Evolutionary conservation across 2,888 invertebrate species (phyloP), one percentile per base, ranked within the genome.

Genomic region (Athalia cordata): DNA sequence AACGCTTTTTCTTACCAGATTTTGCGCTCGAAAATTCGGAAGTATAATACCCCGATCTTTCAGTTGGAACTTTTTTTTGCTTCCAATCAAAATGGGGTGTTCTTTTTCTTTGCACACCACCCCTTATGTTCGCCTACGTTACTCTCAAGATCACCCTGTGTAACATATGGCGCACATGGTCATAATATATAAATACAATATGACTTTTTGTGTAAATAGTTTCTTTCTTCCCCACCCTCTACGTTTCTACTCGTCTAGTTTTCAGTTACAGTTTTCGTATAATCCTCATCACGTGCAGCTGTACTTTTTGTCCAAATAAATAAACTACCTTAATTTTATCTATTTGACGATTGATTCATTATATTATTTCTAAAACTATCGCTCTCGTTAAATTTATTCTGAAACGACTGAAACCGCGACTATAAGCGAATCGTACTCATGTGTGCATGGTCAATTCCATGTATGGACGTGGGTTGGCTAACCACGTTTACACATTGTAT

Each of bases 231-330:
- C 52, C 6, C 15, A 43, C 43, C 55, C 59, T 47, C 59, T n/a
- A n/a, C 50, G 8, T 68, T 11, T 29, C 29, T 3, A 13, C 43
- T 8, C 7, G 8, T 55, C 43, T 55, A 4, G 6, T 43, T 11
- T 55, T 13, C 52, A 29, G 55, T n/a, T 47, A 59, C 72, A 72
- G 57, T 13, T 72, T 72, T 59, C 59, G 47, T 72, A 13, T 68
- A 78, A 79, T 83, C 82, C 81, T 81, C 82, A 83, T 82, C 82
- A 82, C 82, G 81, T 81, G 80, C 80, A 9, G 7, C 80, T 79
- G 68, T 80, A 80, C 82, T 80, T 29, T 29, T 29, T 29, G 29
- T 29, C 82, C 80, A 80, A 81, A 83, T 81, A 82, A 84, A 81
- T 82, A 84, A 77, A 77, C 76, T 80, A 82, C 77, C 83, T 82